Percentiles rank a stretch among this genome's conserved stretches.
Conservation (phyloP, 2,888 invertebrate species). For the Congeria kusceri region DNA sequence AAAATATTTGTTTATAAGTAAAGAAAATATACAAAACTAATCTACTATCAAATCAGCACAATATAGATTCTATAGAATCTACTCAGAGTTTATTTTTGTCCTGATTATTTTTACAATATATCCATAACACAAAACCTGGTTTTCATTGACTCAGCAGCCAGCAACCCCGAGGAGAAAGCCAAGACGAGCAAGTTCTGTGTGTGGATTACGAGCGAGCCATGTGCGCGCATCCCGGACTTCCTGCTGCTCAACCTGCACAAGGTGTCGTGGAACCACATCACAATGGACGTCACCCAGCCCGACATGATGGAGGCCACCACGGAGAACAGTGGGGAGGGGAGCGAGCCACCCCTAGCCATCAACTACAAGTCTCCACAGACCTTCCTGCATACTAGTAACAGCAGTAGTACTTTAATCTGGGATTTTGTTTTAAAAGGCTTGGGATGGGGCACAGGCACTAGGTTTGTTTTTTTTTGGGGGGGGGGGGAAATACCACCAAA, state of each 20-base stretch:
- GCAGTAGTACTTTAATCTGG: background rate
- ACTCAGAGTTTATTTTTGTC: background rate
- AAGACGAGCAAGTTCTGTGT: slow-evolving; percentile 76
- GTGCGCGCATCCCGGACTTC: slow-evolving; percentile 71
- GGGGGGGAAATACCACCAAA: too few species aligned
- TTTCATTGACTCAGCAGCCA: slow-evolving; percentile 56
- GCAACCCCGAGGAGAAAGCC: slow-evolving; percentile 67
- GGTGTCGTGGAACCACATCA: slow-evolving; percentile 77
- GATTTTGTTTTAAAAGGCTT: too few species aligned
- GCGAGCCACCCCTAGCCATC: slow-evolving; percentile 60
- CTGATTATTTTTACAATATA: background rate
- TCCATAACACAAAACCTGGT: background rate
- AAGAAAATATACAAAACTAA: too few species aligned
- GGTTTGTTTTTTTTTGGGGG: too few species aligned
- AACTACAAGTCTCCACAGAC: slow-evolving; percentile 65
- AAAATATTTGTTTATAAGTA: too few species aligned
- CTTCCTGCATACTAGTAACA: slow-evolving; percentile 66
- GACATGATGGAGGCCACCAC: slow-evolving; percentile 35
- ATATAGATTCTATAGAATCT: background rate
- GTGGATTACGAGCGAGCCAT: slow-evolving; percentile 81
- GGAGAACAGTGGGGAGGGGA: slow-evolving; percentile 38
- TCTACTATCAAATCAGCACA: background rate
- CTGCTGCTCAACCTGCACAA: slow-evolving; percentile 77
- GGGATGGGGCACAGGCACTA: too few species aligned
- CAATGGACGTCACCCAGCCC: slow-evolving; percentile 60